Evolutionary conservation across 2,888 invertebrate genomes (phyloP).

Genomic region (Orthosia incerta): DNA sequence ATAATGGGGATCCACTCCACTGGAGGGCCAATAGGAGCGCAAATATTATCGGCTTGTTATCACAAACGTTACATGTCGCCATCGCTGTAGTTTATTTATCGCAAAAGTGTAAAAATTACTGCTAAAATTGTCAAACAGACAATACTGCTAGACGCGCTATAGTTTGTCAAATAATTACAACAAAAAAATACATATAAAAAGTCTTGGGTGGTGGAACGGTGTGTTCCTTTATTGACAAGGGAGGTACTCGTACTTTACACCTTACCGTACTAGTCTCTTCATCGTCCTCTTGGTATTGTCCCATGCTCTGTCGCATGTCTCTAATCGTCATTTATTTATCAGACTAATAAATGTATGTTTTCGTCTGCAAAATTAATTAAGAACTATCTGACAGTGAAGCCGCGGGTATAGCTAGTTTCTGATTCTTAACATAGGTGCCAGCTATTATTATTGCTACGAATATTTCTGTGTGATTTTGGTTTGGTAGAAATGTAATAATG

Average conservation of each 20-base stretch:
- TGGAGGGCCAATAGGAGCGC: constrained; percentile 24
- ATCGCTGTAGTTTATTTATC: neutral
- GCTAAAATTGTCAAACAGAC: neutral
- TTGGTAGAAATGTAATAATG: constrained; percentile 17
- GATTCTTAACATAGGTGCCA: neutral
- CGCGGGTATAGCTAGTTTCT: neutral
- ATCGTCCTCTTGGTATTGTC: too few relatives aligned
- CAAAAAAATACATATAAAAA: too few relatives aligned
- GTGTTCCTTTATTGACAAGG: too few relatives aligned
- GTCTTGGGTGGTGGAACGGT: too few relatives aligned
- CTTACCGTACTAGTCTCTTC: too few relatives aligned
- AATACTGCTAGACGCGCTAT: too few relatives aligned
- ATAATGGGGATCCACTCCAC: constrained; percentile 33
- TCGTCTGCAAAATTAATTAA: neutral
- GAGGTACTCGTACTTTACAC: too few relatives aligned
- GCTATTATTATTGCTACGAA: constrained; percentile 5
- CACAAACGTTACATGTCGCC: constrained; percentile 5
- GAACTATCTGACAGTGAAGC: too few relatives aligned
- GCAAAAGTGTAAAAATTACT: neutral
- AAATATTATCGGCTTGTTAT: constrained; percentile 33
- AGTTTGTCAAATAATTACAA: too few relatives aligned
- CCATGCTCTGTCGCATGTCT: too few relatives aligned
- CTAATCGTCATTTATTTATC: too few relatives aligned
- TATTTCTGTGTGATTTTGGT: constrained; percentile 17
- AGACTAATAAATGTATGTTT: too few relatives aligned